Percentiles rank a stretch among this genome's conserved stretches.
Conservation (phyloP, 2,797 vertebrate species). For the Pogoniulus pusillus region DNA sequence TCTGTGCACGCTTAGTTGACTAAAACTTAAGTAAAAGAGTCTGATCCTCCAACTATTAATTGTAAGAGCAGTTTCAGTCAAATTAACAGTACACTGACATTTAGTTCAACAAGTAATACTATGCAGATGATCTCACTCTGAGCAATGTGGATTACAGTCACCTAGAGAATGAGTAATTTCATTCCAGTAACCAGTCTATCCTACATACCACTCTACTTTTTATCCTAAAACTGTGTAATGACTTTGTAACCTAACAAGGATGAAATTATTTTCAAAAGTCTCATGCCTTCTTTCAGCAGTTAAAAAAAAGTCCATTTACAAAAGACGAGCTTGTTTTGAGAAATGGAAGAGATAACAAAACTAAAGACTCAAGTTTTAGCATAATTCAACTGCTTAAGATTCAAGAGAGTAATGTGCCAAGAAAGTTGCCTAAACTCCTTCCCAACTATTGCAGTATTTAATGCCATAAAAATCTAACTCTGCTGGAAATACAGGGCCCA, state of each 20-base stretch:
- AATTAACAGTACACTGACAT: neutral
- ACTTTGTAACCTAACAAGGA: neutral
- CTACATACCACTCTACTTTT: neutral
- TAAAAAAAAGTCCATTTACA: neutral
- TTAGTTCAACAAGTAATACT: neutral
- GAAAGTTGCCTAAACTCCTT: neutral
- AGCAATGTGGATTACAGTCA: neutral
- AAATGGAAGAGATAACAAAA: neutral
- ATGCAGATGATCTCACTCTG: neutral
- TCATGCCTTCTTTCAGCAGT: neutral
- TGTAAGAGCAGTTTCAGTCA: neutral
- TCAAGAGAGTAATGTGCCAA: neutral
- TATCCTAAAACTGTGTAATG: neutral
- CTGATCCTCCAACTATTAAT: neutral
- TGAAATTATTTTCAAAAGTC: neutral
- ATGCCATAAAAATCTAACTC: neutral
- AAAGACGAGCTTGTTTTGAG: neutral
- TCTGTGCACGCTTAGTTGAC: neutral
- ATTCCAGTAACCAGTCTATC: neutral
- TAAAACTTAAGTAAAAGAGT: neutral
- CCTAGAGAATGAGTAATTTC: neutral
- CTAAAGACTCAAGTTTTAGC: neutral
- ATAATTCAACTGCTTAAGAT: neutral
- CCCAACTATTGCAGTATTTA: neutral
- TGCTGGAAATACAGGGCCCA: neutral